phyloP scores from a whole-genome alignment of 2,888 invertebrate genomes.

The Lordiphosa andalusiaca region DNA sequence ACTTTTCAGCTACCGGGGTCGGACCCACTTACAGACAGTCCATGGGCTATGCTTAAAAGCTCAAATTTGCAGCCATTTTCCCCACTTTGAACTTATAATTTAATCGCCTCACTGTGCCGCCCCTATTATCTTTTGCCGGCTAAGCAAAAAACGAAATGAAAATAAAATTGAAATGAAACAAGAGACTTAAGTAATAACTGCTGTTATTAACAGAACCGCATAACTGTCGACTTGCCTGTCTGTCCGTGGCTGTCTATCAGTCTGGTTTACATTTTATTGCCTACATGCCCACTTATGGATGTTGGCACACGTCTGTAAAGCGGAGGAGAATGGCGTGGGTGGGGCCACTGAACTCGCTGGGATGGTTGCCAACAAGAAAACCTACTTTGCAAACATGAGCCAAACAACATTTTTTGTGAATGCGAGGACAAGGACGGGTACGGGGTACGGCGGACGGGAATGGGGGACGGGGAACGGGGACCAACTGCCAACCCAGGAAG shows the following conservation, averaged over 20 bases:
- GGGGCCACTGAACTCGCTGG: slow-evolving; percentile 18
- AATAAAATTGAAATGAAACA: slow-evolving; percentile 59
- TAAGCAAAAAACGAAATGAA: slow-evolving; percentile 28
- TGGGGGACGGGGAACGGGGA: too few species aligned
- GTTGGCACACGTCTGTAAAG: background rate
- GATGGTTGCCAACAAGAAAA: slow-evolving; percentile 55
- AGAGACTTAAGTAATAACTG: slow-evolving; percentile 66
- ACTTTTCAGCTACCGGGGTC: too few species aligned
- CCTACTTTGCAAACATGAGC: slow-evolving; percentile 53
- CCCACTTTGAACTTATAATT: too few species aligned
- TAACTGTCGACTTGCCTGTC: slow-evolving; percentile 5
- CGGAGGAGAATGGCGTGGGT: slow-evolving; percentile 1
- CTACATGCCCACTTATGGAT: slow-evolving; percentile 5
- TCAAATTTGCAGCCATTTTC: too few species aligned
- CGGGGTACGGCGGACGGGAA: too few species aligned
- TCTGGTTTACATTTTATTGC: slow-evolving; percentile 18
- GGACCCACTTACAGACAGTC: too few species aligned
- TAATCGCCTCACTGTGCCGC: slow-evolving; percentile 6
- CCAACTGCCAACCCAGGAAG: slow-evolving; percentile 18
- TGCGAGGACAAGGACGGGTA: slow-evolving; percentile 3
- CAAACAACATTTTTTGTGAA: slow-evolving; percentile 38
- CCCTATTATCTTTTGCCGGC: slow-evolving; percentile 24
- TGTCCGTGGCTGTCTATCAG: slow-evolving; percentile 11
- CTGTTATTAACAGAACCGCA: slow-evolving; percentile 52
- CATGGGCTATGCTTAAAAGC: too few species aligned